phyloP scores from a whole-genome alignment of 2,113 vertebrate species.

The Mus pahari region DNA sequence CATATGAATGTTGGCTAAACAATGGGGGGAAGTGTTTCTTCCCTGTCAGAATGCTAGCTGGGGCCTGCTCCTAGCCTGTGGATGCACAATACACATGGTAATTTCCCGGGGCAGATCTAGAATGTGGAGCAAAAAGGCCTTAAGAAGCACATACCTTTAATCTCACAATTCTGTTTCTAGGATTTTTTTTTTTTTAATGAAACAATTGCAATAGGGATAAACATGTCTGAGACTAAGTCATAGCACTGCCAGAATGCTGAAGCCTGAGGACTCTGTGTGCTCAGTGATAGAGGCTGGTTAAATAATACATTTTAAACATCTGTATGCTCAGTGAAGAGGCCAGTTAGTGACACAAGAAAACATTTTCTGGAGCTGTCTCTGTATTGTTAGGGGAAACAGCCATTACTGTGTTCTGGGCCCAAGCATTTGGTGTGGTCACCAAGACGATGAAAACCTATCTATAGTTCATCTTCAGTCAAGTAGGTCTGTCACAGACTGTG shows the following conservation, averaged over 20 bases:
- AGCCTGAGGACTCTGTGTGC: background rate
- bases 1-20: background rate
- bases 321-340: constrained; percentile 22
- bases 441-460: background rate
- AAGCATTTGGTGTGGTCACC: background rate
- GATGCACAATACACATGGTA: background rate
- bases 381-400: background rate
- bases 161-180: background rate
- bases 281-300: background rate
- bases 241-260: background rate
- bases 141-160: background rate
- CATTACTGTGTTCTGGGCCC: background rate
- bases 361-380: constrained; percentile 22
- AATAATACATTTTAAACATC: constrained; percentile 1
- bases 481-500: background rate
- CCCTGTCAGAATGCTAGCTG: background rate
- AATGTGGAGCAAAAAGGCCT: background rate
- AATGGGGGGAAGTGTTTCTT: background rate
- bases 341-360: constrained; percentile 6
- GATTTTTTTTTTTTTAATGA: background rate
- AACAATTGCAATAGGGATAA: background rate
- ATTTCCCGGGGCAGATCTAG: background rate
- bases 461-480: background rate
- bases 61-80: background rate
- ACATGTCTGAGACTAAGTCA: background rate